A percentile compares a stretch with the other conserved stretches of the same genome.
Evolutionary conservation across 2,888 invertebrate species (phyloP).

Genomic region (Hyposoter didymator): DNA sequence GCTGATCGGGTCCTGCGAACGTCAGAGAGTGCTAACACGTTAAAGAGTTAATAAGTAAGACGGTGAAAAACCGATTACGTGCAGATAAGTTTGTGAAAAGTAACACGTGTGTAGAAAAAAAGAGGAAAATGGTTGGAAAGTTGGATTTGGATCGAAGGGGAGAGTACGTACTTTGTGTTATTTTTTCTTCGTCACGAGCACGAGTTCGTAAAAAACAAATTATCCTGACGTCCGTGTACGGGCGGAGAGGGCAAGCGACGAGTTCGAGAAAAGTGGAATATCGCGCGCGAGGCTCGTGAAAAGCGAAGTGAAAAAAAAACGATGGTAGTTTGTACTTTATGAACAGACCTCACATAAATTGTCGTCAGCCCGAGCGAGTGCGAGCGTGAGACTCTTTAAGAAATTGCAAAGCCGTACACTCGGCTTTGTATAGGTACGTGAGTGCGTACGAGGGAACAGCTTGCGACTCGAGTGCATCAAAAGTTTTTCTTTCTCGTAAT

Average conservation of each 20-base stretch:
- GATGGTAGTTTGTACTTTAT: slow-evolving; percentile 78
- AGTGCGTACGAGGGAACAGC: slow-evolving; percentile 78
- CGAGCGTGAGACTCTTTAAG: slow-evolving; percentile 82
- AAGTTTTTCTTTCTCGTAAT: slow-evolving; percentile 59
- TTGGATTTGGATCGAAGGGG: slow-evolving; percentile 27
- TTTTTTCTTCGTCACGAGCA: slow-evolving; percentile 36
- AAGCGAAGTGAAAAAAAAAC: slow-evolving; percentile 43
- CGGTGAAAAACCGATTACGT: slow-evolving; percentile 79
- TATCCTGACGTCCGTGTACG: background rate
- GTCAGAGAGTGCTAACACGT: slow-evolving; percentile 49
- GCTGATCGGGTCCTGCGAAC: background rate
- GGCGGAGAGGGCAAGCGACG: background rate
- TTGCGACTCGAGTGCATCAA: slow-evolving; percentile 81
- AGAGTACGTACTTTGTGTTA: slow-evolving; percentile 1
- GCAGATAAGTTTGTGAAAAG: slow-evolving; percentile 79
- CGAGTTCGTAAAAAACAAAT: slow-evolving; percentile 41
- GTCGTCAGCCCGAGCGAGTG: slow-evolving; percentile 70
- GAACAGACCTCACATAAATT: slow-evolving; percentile 84
- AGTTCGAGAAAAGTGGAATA: slow-evolving; percentile 1
- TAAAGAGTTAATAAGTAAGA: slow-evolving; percentile 82
- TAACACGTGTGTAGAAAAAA: slow-evolving; percentile 70
- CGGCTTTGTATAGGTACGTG: background rate
- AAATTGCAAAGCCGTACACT: slow-evolving; percentile 82
- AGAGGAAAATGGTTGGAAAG: slow-evolving; percentile 54
- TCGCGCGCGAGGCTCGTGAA: background rate